A percentile compares a stretch with the other conserved stretches of the same genome.
Evolutionary conservation across 2,888 invertebrate genomes (phyloP).

Genomic region (Pseudococcus jackbeardsleyi): DNA sequence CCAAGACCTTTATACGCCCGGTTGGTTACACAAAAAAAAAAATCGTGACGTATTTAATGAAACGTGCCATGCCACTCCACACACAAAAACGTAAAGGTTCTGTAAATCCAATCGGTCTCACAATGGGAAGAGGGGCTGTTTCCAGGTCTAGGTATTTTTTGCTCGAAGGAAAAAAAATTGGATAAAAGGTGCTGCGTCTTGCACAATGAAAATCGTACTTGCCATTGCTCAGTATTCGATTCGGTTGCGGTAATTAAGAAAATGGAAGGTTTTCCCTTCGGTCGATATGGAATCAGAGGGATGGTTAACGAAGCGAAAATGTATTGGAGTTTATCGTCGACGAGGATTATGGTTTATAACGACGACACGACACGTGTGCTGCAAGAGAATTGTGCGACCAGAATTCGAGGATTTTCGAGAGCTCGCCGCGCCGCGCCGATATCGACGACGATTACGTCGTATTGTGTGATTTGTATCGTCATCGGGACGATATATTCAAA

Average conservation of each 20-base stretch:
- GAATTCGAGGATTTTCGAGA: neutral
- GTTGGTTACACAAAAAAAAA: neutral
- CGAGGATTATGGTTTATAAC: constrained; percentile 2
- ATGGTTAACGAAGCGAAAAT: neutral
- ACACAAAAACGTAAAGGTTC: neutral
- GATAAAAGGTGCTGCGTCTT: neutral
- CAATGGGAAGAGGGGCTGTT: neutral
- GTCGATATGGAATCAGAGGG: neutral
- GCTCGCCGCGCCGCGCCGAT: neutral
- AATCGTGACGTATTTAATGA: constrained; percentile 20
- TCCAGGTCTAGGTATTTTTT: neutral
- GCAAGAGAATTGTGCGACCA: neutral
- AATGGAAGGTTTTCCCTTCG: constrained; percentile 2
- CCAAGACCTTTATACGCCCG: neutral
- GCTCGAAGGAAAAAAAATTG: neutral
- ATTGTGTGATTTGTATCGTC: neutral
- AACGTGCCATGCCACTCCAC: neutral
- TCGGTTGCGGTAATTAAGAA: constrained; percentile 4
- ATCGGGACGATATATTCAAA: neutral
- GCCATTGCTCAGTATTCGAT: neutral
- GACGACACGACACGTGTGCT: neutral
- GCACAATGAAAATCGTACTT: neutral
- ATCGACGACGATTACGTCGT: constrained; percentile 6
- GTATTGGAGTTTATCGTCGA: constrained; percentile 7
- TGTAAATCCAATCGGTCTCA: neutral